These are phyloP conservation scores for Thysanoteuthis rhombus DNA, from an alignment of 2,888 invertebrate genomes.

Conservation along the genomic window DNA sequence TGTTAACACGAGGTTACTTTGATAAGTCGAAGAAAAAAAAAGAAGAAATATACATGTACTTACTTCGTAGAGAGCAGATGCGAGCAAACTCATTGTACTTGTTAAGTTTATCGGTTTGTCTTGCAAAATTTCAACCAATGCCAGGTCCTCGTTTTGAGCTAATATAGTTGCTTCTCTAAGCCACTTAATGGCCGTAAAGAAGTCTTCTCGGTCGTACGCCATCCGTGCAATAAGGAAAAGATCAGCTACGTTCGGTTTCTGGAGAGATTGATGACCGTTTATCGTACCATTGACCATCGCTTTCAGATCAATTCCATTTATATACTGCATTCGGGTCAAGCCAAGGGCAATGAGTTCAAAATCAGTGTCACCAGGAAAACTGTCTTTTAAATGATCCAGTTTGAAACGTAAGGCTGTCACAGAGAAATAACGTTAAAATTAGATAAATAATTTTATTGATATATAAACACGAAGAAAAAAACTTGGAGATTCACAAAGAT, in stretches of 20 bases:
- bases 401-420: background rate
- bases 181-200: background rate
- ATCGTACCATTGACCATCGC: background rate
- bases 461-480: too few relatives aligned
- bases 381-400: background rate
- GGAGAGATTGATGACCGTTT: background rate
- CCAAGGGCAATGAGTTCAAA: background rate
- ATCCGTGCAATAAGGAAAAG: background rate
- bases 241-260: background rate
- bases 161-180: background rate
- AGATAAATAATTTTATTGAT: too few relatives aligned
- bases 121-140: background rate
- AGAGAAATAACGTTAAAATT: background rate
- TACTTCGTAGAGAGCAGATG: slow-evolving; percentile 14
- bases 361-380: background rate
- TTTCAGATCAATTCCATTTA: background rate
- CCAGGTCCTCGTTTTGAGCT: background rate
- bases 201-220: background rate
- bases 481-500: too few relatives aligned
- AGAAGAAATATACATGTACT: background rate
- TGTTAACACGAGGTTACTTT: too few relatives aligned
- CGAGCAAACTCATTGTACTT: background rate
- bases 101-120: background rate
- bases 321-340: slow-evolving; percentile 15
- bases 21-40: background rate